A percentile compares a stretch with the other conserved stretches of the same genome.
phyloP scores from a whole-genome alignment of 2,888 invertebrate genomes.

The Drosophila ezoana region DNA sequence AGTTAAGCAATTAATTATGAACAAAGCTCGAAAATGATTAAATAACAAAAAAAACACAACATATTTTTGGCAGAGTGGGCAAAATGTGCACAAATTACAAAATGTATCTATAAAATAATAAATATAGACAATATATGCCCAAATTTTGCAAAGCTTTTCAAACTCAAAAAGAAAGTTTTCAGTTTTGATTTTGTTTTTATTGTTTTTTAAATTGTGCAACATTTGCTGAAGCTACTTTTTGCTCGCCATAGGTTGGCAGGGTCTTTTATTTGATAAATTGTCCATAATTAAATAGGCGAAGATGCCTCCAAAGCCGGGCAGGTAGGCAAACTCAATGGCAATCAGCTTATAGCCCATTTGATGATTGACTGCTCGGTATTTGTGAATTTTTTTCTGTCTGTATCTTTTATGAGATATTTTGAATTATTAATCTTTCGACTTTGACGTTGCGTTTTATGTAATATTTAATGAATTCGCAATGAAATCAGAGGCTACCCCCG shows the following conservation, averaged over 20 bases:
- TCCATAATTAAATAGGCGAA: conserved; percentile 56
- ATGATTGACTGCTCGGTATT: conserved; percentile 49
- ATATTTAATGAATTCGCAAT: conserved; percentile 6
- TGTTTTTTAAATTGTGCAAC: conserved; percentile 61
- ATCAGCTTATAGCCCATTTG: conserved; percentile 26
- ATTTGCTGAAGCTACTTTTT: conserved; percentile 24
- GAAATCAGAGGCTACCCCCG: not conserved
- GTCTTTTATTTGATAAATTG: conserved; percentile 52
- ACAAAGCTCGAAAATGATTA: conserved; percentile 21
- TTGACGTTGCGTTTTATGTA: conserved; percentile 23
- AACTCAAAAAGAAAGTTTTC: conserved; percentile 59
- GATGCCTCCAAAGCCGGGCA: conserved; percentile 27
- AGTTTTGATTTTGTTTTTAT: conserved; percentile 17
- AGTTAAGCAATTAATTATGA: conserved; percentile 66
- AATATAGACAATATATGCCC: conserved; percentile 6
- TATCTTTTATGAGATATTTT: conserved; percentile 3
- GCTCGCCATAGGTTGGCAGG: conserved; percentile 12
- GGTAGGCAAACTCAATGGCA: conserved; percentile 22
- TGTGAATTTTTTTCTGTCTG: conserved; percentile 8
- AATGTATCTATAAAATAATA: conserved; percentile 16
- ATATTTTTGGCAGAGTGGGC: conserved; percentile 10
- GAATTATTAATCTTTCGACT: conserved; percentile 30
- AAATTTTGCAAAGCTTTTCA: conserved; percentile 35
- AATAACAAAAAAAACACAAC: conserved; percentile 7
- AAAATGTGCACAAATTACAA: conserved; percentile 19